Evolutionary conservation across 2,888 invertebrate genomes (phyloP).

Genomic region (Cephus runcator): DNA sequence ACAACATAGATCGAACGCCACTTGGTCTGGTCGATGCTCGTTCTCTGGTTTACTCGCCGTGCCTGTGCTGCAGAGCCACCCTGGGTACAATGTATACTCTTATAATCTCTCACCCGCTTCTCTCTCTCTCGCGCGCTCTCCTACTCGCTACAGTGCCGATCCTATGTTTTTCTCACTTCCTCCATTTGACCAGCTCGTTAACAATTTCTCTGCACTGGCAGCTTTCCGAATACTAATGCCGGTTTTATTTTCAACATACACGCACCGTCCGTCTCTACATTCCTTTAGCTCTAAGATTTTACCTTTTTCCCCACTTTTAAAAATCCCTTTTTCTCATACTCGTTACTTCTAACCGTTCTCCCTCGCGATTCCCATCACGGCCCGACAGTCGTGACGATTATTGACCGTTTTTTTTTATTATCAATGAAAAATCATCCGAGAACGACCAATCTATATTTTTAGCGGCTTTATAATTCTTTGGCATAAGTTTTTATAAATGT

Average conservation of each 20-base stretch:
- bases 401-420: neutral
- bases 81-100: constrained; percentile 9
- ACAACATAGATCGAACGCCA: neutral
- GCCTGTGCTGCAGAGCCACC: constrained; percentile 43
- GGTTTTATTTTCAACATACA: constrained; percentile 13
- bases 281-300: constrained; percentile 1
- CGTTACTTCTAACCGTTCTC: constrained; percentile 26
- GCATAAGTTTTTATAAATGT: constrained; percentile 43
- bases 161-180: constrained; percentile 10
- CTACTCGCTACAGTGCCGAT: constrained; percentile 16
- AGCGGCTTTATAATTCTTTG: constrained; percentile 45
- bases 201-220: neutral
- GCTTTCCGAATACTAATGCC: constrained; percentile 1
- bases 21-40: constrained; percentile 30
- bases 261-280: neutral
- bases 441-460: constrained; percentile 34
- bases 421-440: constrained; percentile 5
- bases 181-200: neutral
- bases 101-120: neutral
- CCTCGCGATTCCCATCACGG: neutral
- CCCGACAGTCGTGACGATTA: neutral
- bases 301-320: neutral
- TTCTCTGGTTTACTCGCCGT: constrained; percentile 38
- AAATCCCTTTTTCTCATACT: neutral
- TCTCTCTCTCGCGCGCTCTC: neutral